Base-by-base conservation (phyloP, 2,888 invertebrate species). In the Catonia carolina region DNA sequence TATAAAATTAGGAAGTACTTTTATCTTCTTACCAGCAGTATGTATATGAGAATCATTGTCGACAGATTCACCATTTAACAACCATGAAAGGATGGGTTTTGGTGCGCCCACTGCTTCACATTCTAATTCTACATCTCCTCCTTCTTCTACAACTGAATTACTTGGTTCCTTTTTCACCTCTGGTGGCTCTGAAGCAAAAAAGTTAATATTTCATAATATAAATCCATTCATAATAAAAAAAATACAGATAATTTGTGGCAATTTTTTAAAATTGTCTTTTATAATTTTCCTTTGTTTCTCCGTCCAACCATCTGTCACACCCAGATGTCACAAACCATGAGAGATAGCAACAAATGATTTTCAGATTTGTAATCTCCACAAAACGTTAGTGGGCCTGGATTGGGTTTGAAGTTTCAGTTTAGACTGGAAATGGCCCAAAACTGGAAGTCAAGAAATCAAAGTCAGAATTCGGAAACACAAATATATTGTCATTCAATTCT, bases 61-160 rank as follows among this genome's bases (percentile, higher is more conserved):
- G 35, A 92, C 77, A 2, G 83, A 78, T 61, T 84, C 82, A 0
- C 91, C 89, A 69, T 95, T 93, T 53, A 92, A 81, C 58, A 93
- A 75, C 95, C 95, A 95, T 62, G 84, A 82, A 33, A 91, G 78
- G 2, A 75, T 75, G 0, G 94, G 93, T 37, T 79, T 74, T 0
- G 93, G 93, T 48, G 82, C 79, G 0, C 92, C 93, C 7, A 75
- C 77, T 0, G 84, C 81, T 68, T 10, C 75, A 74, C 72, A 84
- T 72, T 75, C 73, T 52, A 82, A 65, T 50, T 72, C 69, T 2
- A 79, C 69, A 31, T 74, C 74, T 6, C 79, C 78, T 66, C 78
- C 78, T 64, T 77, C 76, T 8, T 78, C 77, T 3, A 75, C 69
- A 5, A 75, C 73, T 14, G 70, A 65, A 47, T 70, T 69, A 33